These are phyloP conservation scores for Drosophila jambulina DNA, from an alignment of 1,140 invertebrate genomes.

Conservation along the genomic window DNA sequence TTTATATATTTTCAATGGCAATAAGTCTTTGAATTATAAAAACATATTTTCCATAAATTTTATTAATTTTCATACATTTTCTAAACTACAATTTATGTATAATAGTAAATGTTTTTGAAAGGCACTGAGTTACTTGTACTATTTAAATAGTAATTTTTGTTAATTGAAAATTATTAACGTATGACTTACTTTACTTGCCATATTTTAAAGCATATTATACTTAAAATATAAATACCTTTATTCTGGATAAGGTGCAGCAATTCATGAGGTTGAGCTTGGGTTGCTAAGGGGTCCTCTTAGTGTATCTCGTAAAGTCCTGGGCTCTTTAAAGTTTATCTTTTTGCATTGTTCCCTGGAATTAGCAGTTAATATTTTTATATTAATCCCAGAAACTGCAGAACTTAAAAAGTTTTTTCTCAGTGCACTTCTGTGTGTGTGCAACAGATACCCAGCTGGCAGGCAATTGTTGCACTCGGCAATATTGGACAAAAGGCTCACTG, in stretches of 20 bases:
- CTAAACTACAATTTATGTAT: not conserved
- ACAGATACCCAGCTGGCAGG: conserved; percentile 54
- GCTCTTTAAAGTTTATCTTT: not conserved
- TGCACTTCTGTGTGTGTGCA: conserved; percentile 43
- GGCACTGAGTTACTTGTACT: not conserved
- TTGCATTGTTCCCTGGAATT: too few relatives aligned
- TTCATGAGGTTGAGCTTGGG: not conserved
- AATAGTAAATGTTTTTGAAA: not conserved
- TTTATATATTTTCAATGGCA: too few relatives aligned
- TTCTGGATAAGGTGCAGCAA: not conserved
- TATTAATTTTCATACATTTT: not conserved
- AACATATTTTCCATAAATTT: not conserved
- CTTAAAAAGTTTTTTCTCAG: not conserved
- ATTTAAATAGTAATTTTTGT: not conserved
- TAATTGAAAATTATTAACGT: not conserved
- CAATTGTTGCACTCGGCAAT: conserved; percentile 67
- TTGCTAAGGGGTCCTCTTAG: not conserved
- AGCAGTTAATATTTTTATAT: not conserved
- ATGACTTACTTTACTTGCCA: not conserved
- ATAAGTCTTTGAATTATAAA: too few relatives aligned
- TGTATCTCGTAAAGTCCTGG: not conserved
- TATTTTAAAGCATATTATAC: not conserved
- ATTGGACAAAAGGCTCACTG: conserved; percentile 43
- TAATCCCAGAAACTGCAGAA: not conserved
- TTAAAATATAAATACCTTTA: not conserved